Conservation (phyloP, 2,888 invertebrate genomes). For the Platypus cylindrus region DNA sequence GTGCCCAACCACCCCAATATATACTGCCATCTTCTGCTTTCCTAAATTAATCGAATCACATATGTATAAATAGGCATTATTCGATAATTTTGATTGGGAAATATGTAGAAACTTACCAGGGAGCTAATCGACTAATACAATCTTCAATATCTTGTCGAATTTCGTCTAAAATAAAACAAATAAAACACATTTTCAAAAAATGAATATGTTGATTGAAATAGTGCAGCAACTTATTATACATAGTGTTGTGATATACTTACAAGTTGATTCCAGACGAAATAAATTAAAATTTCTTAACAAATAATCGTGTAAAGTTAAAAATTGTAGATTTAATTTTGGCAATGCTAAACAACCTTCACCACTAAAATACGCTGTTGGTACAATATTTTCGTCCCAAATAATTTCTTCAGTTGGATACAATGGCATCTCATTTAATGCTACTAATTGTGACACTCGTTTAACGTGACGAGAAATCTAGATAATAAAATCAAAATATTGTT, state of each 20-base stretch:
- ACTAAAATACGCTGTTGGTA: constrained; percentile 93
- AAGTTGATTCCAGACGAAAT: constrained; percentile 94
- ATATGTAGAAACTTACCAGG: constrained; percentile 53
- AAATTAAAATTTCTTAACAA: constrained; percentile 92
- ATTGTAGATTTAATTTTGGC: constrained; percentile 96
- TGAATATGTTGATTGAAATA: neutral
- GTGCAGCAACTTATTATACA: constrained; percentile 4
- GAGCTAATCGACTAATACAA: constrained; percentile 85
- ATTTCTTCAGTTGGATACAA: constrained; percentile 96
- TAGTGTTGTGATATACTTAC: constrained; percentile 55
- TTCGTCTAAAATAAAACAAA: constrained; percentile 57
- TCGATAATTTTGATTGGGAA: neutral
- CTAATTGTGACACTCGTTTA: constrained; percentile 78
- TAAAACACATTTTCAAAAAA: neutral
- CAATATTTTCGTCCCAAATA: constrained; percentile 98
- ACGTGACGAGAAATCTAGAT: constrained; percentile 71
- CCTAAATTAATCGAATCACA: constrained; percentile 36
- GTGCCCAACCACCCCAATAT: constrained; percentile 96
- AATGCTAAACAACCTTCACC: constrained; percentile 92
- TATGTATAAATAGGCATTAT: neutral
- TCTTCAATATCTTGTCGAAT: constrained; percentile 98
- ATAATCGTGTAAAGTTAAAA: constrained; percentile 96
- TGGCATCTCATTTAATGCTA: constrained; percentile 94
- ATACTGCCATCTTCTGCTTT: constrained; percentile 72
- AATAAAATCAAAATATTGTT: constrained; percentile 5